Evolutionary conservation across 2,797 vertebrate species (phyloP), one percentile per base, ranked within the genome.

Genomic region (Leptatherina wallacei): DNA sequence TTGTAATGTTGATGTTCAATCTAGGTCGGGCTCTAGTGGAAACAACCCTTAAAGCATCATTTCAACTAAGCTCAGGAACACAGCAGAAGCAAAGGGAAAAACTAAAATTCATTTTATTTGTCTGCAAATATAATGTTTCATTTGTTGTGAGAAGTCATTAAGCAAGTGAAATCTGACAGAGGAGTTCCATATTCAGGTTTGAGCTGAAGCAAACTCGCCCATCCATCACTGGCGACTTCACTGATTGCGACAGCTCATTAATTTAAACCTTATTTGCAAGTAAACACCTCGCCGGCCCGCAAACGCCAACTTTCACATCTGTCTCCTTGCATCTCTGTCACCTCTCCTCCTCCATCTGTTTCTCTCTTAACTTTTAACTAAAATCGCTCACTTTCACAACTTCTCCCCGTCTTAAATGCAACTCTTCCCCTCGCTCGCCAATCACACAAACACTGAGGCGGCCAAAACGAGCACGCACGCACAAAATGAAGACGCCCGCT

Each of bases 241-340:
- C 44, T 73, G 73, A 82, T 70, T 68, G 52, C 6, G 47, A 81
- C 73, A 72, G 68, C 78, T 86, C 67, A 81, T 83, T 73, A 71
- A 58, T 68, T 68, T 29, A 11, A 70, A 77, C 63, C 61, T 67
- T 64, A 77, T 87, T 84, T 78, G 73, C 63, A 67, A 67, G 47
- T 77, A 82, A 86, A 87, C 69, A 77, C 62, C 61, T 70, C 42
- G 54, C 67, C 64, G 54, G 71, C 76, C 79, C 11, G 55, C 44
- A 18, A 72, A 78, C 0, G n/a, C 49, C 14, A 66, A 76, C 74
- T 69, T 57, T 63, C 64, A 24, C 67, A 63, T 22, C 63, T 52
- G 72, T 66, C 67, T 52, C 22, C 51, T 42, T 75, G 60, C 52
- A 52, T 68, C 24, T 27, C 49, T 6, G 40, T 78, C 80, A 24